Evolutionary conservation across 2,797 vertebrate genomes (phyloP).

Genomic region (Notolabrus celidotus): DNA sequence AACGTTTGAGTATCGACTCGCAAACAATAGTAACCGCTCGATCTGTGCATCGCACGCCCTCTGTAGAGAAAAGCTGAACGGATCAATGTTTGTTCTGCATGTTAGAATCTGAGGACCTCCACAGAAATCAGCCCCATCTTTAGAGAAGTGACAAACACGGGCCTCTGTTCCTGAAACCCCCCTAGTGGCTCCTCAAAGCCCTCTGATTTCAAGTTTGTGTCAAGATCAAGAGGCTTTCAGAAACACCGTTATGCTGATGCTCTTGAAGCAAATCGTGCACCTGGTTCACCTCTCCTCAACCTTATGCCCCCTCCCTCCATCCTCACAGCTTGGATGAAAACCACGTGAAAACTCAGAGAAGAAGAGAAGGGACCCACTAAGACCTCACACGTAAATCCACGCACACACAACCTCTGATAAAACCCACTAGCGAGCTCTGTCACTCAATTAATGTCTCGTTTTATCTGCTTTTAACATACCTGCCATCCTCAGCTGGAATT

Average conservation of each 20-base stretch:
- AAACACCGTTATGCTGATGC: conserved; percentile 25
- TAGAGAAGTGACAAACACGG: conserved; percentile 20
- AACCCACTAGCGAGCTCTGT: conserved; percentile 62
- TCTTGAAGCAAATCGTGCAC: conserved; percentile 41
- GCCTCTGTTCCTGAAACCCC: background rate
- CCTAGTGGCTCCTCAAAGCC: conserved; percentile 24
- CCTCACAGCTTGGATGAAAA: conserved; percentile 13
- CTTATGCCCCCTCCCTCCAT: conserved; percentile 1
- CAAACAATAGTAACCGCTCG: conserved; percentile 21
- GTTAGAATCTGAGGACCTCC: too few species aligned
- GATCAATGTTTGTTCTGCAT: conserved; percentile 19
- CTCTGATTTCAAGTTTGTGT: conserved; percentile 47
- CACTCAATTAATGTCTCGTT: conserved; percentile 73
- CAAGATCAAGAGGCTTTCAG: conserved; percentile 37
- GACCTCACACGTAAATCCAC: background rate
- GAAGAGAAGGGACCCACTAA: background rate
- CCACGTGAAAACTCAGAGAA: conserved; percentile 16
- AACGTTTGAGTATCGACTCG: conserved; percentile 44
- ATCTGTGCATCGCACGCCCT: conserved; percentile 27
- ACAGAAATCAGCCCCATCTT: conserved; percentile 34
- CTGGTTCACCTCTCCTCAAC: conserved; percentile 41
- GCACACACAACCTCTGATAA: conserved; percentile 41
- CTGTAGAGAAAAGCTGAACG: conserved; percentile 3
- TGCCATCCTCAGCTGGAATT: conserved; percentile 74
- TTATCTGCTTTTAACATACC: conserved; percentile 79